phyloP scores from a whole-genome alignment of 2,797 vertebrate species.

The Danio aesculapii region DNA sequence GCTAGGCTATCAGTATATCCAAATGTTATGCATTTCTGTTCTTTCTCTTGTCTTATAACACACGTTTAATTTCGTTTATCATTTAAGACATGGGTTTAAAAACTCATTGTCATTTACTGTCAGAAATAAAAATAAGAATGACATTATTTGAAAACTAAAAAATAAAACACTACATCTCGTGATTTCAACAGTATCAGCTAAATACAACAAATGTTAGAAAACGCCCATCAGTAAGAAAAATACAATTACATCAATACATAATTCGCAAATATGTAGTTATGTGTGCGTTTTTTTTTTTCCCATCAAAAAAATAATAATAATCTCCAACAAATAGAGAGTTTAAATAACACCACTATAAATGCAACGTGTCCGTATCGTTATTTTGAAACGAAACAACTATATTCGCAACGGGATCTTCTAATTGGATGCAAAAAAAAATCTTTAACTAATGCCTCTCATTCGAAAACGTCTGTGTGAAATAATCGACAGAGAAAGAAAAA shows the following conservation, averaged over 20 bases:
- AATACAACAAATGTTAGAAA: background rate
- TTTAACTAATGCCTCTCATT: conserved; percentile 40
- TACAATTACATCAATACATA: background rate
- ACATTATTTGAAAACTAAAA: background rate
- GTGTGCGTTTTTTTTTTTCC: too few relatives aligned
- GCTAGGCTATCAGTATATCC: background rate
- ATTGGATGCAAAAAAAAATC: conserved; percentile 1
- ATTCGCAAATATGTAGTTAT: background rate
- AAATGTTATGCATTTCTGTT: background rate
- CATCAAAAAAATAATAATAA: background rate
- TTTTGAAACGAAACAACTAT: background rate
- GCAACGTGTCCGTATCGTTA: background rate
- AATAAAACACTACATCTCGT: background rate
- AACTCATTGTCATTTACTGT: background rate
- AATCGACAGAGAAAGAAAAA: conserved; percentile 67
- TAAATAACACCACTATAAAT: background rate
- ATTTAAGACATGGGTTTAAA: background rate
- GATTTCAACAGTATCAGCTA: background rate
- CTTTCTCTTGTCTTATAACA: background rate
- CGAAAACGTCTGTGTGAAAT: conserved; percentile 59
- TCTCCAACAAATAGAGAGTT: background rate
- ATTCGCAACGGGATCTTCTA: conserved; percentile 22
- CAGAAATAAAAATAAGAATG: background rate
- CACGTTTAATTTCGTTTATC: background rate
- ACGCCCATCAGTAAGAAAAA: background rate